Conservation (phyloP, 2,797 vertebrate genomes). For the Steatocranus sp. region DNA sequence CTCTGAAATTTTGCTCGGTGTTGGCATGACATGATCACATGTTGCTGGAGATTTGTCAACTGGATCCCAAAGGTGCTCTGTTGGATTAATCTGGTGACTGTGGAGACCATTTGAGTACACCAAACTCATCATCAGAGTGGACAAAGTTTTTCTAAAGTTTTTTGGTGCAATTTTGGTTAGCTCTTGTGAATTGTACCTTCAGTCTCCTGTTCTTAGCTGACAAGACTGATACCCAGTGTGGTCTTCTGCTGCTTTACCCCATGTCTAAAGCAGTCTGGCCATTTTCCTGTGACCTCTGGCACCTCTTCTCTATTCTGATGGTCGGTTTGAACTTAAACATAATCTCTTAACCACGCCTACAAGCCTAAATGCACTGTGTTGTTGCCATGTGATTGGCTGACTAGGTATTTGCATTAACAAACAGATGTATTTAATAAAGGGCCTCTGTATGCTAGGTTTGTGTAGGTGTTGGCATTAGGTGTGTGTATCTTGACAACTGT, state of each 20-base stretch:
- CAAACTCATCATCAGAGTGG: not conserved
- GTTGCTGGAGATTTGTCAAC: rapidly evolving
- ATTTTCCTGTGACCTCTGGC: conserved; percentile 24
- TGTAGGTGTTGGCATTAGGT: not conserved
- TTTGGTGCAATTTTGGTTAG: rapidly evolving
- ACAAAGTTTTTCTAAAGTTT: not conserved
- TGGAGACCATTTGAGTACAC: rapidly evolving
- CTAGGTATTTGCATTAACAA: not conserved
- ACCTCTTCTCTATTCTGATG: not conserved
- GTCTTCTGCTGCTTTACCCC: not conserved
- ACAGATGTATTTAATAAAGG: not conserved
- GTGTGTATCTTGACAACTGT: not conserved
- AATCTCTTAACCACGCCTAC: not conserved
- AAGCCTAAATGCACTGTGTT: not conserved
- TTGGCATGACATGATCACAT: not conserved
- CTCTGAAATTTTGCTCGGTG: not conserved
- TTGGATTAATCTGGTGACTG: not conserved
- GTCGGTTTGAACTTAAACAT: not conserved
- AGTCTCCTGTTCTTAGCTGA: not conserved
- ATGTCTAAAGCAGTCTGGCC: not conserved
- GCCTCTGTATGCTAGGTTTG: not conserved
- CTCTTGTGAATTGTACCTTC: not conserved
- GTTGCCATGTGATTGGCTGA: not conserved
- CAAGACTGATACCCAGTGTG: not conserved
- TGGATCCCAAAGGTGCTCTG: not conserved